Percentiles rank a stretch among this genome's conserved stretches.
Conservation (phyloP, 2,888 invertebrate genomes). For the Caenorhabditis sp. region DNA sequence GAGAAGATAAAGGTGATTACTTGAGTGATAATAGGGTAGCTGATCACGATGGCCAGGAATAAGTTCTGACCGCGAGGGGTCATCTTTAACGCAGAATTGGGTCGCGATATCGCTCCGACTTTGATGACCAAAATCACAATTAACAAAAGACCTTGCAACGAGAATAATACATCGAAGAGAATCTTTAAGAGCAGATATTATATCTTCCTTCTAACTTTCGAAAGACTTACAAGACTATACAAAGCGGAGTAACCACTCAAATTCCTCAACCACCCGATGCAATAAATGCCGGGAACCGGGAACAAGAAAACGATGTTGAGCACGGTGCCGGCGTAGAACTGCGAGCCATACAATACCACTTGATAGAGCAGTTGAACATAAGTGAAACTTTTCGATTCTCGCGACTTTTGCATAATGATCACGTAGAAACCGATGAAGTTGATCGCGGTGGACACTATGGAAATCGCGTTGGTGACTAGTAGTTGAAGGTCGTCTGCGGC, state of each 20-base stretch:
- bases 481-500: background rate
- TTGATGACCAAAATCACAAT: too few species aligned
- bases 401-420: background rate
- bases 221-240: background rate
- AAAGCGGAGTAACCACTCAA: background rate
- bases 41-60: too few species aligned
- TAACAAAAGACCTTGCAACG: too few species aligned
- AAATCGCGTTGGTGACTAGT: background rate
- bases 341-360: background rate
- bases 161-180: too few species aligned
- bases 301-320: conserved; percentile 20
- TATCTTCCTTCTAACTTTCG: too few species aligned
- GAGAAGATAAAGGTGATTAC: too few species aligned
- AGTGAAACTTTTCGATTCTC: background rate
- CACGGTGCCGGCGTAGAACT: background rate
- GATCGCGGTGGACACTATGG: background rate
- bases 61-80: too few species aligned
- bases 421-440: background rate
- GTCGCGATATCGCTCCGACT: too few species aligned
- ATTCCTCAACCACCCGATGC: conserved; percentile 11
- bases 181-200: too few species aligned
- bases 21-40: too few species aligned
- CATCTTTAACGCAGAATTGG: too few species aligned
- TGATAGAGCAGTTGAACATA: background rate
- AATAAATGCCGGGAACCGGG: conserved; percentile 33